Percentiles rank a stretch among this genome's conserved stretches.
These are phyloP conservation scores for Dipodomys spectabilis DNA, from an alignment of 2,113 vertebrate species.

Conservation along the genomic window DNA sequence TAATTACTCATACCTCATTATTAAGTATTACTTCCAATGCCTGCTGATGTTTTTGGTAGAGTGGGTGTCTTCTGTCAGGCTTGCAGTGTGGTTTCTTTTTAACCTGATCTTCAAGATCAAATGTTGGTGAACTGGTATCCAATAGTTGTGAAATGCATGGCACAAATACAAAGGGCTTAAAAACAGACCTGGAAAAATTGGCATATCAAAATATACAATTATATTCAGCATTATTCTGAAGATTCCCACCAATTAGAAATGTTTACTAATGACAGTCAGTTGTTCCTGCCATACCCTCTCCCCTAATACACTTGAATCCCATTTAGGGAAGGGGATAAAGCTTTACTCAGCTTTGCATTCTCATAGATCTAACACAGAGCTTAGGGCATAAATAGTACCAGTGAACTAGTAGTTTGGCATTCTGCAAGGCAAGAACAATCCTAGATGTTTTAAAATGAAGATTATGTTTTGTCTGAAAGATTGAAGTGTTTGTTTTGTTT, in stretches of 20 bases:
- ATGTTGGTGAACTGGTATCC: conserved; percentile 92
- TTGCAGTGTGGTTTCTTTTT: conserved; percentile 94
- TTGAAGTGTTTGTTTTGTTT: too few species aligned
- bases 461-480: not conserved
- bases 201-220: not conserved
- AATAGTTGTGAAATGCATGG: conserved; percentile 86
- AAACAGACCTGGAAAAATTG: conserved; percentile 91
- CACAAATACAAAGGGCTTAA: conserved; percentile 98
- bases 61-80: conserved; percentile 93
- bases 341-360: conserved; percentile 18
- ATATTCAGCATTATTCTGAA: conserved; percentile 42
- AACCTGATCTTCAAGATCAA: conserved; percentile 91
- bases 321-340: not conserved
- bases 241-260: conserved; percentile 18
- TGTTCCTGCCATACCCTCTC: not conserved
- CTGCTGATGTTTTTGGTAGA: conserved; percentile 93
- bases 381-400: conserved; percentile 9
- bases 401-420: not conserved
- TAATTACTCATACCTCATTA: conserved; percentile 84
- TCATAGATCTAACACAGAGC: not conserved
- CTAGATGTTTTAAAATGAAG: not conserved
- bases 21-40: conserved; percentile 88
- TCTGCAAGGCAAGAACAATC: conserved; percentile 17
- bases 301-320: not conserved
- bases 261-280: conserved; percentile 45